phyloP scores from a whole-genome alignment of 37 sponge, comb jelly and placozoan species.

The Cliona cf. orientalis region DNA sequence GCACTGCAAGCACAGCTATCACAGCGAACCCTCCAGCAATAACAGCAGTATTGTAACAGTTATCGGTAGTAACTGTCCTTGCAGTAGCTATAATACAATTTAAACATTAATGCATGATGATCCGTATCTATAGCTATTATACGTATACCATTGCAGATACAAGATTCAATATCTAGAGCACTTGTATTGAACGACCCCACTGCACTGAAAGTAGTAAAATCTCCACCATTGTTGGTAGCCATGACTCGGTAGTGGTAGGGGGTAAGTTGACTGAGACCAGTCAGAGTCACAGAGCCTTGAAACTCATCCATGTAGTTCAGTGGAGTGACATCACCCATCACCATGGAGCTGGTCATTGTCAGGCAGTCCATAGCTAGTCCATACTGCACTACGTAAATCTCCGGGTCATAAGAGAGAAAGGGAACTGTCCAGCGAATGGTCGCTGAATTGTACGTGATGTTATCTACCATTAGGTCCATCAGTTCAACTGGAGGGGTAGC shows the following conservation, averaged over 20 bases:
- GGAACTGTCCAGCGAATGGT: slow-evolving; percentile 50
- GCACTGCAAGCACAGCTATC: too few relatives aligned
- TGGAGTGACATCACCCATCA: not conserved
- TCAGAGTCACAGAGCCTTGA: slow-evolving; percentile 24
- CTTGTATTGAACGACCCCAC: slow-evolving; percentile 19
- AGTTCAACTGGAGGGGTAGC: not conserved
- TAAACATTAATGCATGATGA: too few relatives aligned
- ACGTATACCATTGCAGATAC: too few relatives aligned
- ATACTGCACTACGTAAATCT: slow-evolving; percentile 54
- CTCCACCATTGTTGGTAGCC: slow-evolving; percentile 37
- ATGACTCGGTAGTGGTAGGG: slow-evolving; percentile 33
- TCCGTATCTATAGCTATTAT: too few relatives aligned
- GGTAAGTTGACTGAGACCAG: slow-evolving; percentile 19
- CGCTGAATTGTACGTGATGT: not conserved
- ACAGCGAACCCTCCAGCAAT: too few relatives aligned
- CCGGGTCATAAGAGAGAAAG: slow-evolving; percentile 44
- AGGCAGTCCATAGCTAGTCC: not conserved
- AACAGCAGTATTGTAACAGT: too few relatives aligned
- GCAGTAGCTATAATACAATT: too few relatives aligned
- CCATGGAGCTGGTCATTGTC: not conserved
- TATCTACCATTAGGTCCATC: not conserved
- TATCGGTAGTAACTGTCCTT: too few relatives aligned
- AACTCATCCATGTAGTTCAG: not conserved
- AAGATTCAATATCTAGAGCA: not conserved
- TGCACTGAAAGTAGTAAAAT: not conserved